phyloP scores from a whole-genome alignment of 2,888 invertebrate genomes.

The Nineta flava region DNA sequence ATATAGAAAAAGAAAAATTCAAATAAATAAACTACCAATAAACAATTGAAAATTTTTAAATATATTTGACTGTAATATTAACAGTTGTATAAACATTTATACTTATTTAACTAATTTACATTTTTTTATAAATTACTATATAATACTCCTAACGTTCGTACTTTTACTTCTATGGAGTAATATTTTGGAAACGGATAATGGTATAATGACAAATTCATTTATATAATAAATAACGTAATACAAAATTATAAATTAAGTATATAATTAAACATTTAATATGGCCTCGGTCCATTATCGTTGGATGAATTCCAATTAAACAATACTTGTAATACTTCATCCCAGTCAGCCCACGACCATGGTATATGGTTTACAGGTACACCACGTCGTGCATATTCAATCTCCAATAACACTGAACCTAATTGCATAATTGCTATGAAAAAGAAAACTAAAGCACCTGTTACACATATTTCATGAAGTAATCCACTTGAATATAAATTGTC shows the following conservation, averaged over 20 bases:
- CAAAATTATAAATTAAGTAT: neutral
- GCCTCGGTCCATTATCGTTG: neutral
- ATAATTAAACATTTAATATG: neutral
- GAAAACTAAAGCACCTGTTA: slow-evolving; percentile 22
- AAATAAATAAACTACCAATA: no score
- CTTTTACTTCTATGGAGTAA: no score
- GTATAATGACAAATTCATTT: no score
- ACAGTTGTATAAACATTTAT: neutral
- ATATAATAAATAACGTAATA: no score
- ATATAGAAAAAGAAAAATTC: no score
- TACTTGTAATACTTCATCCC: slow-evolving; percentile 7
- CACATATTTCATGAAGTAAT: slow-evolving; percentile 20
- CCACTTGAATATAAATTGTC: slow-evolving; percentile 17
- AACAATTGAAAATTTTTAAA: no score
- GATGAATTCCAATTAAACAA: no score
- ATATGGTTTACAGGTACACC: slow-evolving; percentile 9
- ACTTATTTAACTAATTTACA: neutral
- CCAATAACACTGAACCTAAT: slow-evolving; percentile 22
- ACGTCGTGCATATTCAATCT: slow-evolving; percentile 20
- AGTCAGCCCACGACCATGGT: slow-evolving; percentile 7
- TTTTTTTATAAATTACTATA: no score
- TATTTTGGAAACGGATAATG: no score
- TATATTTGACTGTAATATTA: no score
- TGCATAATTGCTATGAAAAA: slow-evolving; percentile 23
- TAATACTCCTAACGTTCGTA: no score